Conservation (phyloP, 2,888 invertebrate species). For the Ophion ellenae region DNA sequence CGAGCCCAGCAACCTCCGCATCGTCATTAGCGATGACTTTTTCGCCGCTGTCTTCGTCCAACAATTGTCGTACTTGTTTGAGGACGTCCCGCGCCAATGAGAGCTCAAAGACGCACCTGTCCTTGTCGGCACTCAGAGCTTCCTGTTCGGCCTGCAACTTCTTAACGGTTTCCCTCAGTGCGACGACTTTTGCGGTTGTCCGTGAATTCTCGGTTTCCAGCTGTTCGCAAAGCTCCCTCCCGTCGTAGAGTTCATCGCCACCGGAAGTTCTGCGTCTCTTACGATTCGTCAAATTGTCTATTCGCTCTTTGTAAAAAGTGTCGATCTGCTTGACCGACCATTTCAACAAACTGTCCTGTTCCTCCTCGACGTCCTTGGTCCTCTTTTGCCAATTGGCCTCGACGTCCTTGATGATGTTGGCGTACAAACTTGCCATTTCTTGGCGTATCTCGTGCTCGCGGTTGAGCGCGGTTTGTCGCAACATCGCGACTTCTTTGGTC, state of each 20-base stretch:
- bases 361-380: constrained; percentile 70
- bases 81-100: constrained; percentile 69
- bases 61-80: constrained; percentile 64
- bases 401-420: constrained; percentile 72
- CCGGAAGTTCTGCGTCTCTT: constrained; percentile 72
- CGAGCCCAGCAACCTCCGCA: not conserved
- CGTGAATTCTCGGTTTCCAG: constrained; percentile 70
- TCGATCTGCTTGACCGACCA: constrained; percentile 75
- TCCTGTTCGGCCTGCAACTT: constrained; percentile 71
- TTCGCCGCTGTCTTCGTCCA: constrained; percentile 58
- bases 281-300: constrained; percentile 69
- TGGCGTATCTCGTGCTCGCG: constrained; percentile 75
- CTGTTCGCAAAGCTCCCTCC: constrained; percentile 58
- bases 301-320: constrained; percentile 74
- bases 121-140: constrained; percentile 70
- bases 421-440: constrained; percentile 73
- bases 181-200: constrained; percentile 67
- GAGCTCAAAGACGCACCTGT: constrained; percentile 71
- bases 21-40: constrained; percentile 16
- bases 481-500: constrained; percentile 66
- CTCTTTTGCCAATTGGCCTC: constrained; percentile 75
- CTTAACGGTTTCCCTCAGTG: constrained; percentile 67
- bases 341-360: constrained; percentile 72
- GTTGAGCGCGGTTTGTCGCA: constrained; percentile 66
- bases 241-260: constrained; percentile 68